These are phyloP conservation scores for Nomada ferruginata DNA, from an alignment of 2,888 invertebrate genomes.

Conservation along the genomic window DNA sequence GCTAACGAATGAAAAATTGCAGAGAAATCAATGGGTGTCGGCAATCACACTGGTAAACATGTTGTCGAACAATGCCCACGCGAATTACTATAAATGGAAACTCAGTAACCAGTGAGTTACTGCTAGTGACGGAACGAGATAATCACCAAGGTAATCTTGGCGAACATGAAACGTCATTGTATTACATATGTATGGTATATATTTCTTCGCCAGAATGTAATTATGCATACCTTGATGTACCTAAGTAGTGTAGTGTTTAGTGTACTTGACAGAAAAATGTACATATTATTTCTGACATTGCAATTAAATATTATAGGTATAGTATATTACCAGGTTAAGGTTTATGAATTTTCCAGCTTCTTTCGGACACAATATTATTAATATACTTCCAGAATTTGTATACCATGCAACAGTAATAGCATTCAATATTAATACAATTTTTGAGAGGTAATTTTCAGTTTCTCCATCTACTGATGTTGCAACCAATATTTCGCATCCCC, in stretches of 20 bases:
- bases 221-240: too few relatives aligned
- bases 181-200: neutral
- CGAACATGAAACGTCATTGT: conserved; percentile 23
- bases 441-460: too few relatives aligned
- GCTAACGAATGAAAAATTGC: conserved; percentile 34
- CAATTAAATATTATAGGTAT: neutral
- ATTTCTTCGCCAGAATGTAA: too few relatives aligned
- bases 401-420: too few relatives aligned
- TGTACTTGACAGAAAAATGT: neutral
- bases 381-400: too few relatives aligned
- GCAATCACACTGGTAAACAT: conserved; percentile 49
- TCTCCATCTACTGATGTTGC: too few relatives aligned
- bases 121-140: conserved; percentile 56
- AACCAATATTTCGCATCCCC: too few relatives aligned
- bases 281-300: neutral
- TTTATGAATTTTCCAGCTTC: neutral
- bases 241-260: too few relatives aligned
- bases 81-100: conserved; percentile 59
- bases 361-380: neutral
- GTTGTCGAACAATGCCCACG: conserved; percentile 59
- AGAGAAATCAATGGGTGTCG: conserved; percentile 57
- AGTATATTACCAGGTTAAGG: neutral
- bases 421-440: too few relatives aligned
- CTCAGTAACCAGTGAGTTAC: conserved; percentile 55
- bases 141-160: conserved; percentile 36